A percentile compares a stretch with the other conserved stretches of the same genome.
Conservation (phyloP, 1,140 invertebrate species). For the Meloidogyne hapla region DNA sequence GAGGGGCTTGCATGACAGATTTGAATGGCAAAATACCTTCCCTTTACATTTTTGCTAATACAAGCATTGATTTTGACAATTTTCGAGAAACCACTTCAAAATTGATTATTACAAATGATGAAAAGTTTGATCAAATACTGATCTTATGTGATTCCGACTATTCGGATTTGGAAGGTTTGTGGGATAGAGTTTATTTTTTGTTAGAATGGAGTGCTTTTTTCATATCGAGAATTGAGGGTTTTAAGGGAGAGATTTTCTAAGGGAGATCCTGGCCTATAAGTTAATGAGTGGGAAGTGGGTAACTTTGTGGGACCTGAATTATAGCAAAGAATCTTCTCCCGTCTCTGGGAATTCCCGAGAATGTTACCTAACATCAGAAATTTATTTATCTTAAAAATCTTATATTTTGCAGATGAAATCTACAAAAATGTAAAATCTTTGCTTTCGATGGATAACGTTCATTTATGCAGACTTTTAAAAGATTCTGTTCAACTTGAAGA, state of each 20-base stretch:
- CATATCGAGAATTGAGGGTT: too few relatives aligned
- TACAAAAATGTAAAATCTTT: neutral
- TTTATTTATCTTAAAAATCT: too few relatives aligned
- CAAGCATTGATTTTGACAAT: constrained; percentile 31
- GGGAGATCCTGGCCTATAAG: too few relatives aligned
- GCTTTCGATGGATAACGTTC: neutral
- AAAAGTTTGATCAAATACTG: constrained; percentile 30
- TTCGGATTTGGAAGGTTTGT: constrained; percentile 28
- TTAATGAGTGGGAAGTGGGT: too few relatives aligned
- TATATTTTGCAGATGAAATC: neutral
- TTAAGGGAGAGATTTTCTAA: too few relatives aligned
- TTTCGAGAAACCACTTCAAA: constrained; percentile 22
- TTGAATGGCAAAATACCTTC: constrained; percentile 43
- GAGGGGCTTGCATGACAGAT: constrained; percentile 52
- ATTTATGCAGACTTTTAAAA: neutral
- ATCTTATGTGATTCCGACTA: constrained; percentile 44
- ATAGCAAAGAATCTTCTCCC: too few relatives aligned
- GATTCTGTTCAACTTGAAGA: neutral
- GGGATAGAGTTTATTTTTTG: too few relatives aligned
- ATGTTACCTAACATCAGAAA: too few relatives aligned
- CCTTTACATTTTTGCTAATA: constrained; percentile 46
- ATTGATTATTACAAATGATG: neutral
- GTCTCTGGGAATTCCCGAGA: too few relatives aligned
- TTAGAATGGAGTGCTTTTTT: too few relatives aligned
- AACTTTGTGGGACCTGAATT: too few relatives aligned